These are phyloP conservation scores for Syrista parreyssii DNA, from an alignment of 2,888 invertebrate species.

Conservation along the genomic window DNA sequence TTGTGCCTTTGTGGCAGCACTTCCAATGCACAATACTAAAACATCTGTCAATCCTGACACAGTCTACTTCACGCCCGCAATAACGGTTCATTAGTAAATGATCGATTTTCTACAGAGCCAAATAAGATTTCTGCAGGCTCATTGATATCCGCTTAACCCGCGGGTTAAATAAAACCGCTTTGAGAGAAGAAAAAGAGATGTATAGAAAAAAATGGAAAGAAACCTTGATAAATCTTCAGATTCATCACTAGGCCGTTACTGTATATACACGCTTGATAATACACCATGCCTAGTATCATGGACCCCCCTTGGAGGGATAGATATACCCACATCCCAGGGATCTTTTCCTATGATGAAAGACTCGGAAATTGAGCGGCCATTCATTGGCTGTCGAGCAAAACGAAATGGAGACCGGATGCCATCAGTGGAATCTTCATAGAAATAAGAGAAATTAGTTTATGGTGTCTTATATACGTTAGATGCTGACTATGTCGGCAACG, in stretches of 20 bases:
- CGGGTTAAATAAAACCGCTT: neutral
- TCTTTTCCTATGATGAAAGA: neutral
- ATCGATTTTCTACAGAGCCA: slow-evolving; percentile 36
- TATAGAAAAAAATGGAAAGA: neutral
- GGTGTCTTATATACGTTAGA: neutral
- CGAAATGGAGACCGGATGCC: neutral
- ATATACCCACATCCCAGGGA: neutral
- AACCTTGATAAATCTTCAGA: neutral
- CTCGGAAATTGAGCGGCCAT: neutral
- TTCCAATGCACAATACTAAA: neutral
- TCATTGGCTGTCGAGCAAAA: neutral
- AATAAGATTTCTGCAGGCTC: slow-evolving; percentile 43
- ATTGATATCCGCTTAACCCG: slow-evolving; percentile 28
- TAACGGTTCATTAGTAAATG: slow-evolving; percentile 49
- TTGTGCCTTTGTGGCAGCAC: neutral
- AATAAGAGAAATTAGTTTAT: neutral
- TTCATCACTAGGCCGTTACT: neutral
- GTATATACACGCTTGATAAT: neutral
- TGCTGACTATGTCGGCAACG: neutral
- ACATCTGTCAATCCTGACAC: neutral
- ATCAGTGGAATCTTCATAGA: neutral
- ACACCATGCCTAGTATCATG: neutral
- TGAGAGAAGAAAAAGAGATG: neutral
- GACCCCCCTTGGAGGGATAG: neutral
- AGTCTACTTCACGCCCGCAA: slow-evolving; percentile 26